Conservation (phyloP, 1,140 invertebrate species). For the Aculops lycopersici region DNA sequence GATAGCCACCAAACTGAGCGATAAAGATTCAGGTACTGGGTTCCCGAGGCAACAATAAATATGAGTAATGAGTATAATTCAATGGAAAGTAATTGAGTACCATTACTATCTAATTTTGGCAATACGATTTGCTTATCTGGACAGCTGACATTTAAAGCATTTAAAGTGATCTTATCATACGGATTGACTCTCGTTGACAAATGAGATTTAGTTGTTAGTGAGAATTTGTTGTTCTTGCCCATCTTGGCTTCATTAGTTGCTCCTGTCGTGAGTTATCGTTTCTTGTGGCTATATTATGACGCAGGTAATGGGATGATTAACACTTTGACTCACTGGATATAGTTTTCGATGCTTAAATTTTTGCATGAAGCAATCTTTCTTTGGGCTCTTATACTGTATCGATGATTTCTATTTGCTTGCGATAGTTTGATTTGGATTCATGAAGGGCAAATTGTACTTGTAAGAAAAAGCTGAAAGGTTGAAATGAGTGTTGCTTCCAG, state of each 20-base stretch:
- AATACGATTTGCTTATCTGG: slow-evolving; percentile 55
- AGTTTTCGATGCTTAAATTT: no score
- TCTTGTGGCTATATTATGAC: no score
- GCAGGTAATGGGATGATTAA: no score
- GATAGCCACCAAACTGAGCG: slow-evolving; percentile 87
- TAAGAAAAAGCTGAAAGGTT: no score
- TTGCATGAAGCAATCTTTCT: no score
- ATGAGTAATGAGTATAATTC: slow-evolving; percentile 46
- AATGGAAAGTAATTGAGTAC: slow-evolving; percentile 32
- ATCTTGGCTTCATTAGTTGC: background rate
- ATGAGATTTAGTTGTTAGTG: background rate
- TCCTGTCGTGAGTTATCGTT: no score
- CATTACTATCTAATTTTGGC: slow-evolving; percentile 45
- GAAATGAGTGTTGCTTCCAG: no score
- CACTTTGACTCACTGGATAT: no score
- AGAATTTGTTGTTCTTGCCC: background rate
- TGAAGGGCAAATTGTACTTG: no score
- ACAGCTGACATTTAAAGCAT: background rate
- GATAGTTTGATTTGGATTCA: no score
- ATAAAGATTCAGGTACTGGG: slow-evolving; percentile 79
- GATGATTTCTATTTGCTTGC: no score
- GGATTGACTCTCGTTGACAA: background rate
- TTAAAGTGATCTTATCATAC: background rate
- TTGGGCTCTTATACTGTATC: no score
- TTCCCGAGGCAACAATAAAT: slow-evolving; percentile 27